phyloP scores from a whole-genome alignment of 2,113 vertebrate species.

The Sphaerodactylus townsendi region DNA sequence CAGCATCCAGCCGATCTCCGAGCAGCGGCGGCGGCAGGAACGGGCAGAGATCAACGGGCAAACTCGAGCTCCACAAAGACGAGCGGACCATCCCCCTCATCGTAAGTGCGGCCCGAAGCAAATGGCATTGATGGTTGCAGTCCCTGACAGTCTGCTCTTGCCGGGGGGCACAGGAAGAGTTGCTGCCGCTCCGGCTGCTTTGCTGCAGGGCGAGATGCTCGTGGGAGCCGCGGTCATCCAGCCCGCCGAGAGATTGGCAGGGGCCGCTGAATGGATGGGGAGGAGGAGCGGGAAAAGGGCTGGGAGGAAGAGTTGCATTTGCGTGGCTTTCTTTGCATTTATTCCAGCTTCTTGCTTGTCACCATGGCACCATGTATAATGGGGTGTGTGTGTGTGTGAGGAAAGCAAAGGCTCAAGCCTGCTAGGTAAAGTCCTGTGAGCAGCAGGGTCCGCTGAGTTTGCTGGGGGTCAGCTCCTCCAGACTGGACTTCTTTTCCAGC shows the following conservation, averaged over 20 bases:
- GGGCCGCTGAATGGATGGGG: not conserved
- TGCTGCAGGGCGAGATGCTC: conserved; percentile 63
- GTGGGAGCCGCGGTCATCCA: not conserved
- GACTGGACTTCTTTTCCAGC: conserved; percentile 8
- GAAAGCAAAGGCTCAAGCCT: not conserved
- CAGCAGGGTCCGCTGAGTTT: conserved; percentile 3
- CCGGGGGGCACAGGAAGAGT: conserved; percentile 7
- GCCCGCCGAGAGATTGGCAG: not conserved
- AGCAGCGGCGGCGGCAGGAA: conserved; percentile 66
- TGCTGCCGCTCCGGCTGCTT: conserved; percentile 1
- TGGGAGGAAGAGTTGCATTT: conserved; percentile 24
- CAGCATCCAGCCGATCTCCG: conserved; percentile 76
- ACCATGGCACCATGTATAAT: conserved; percentile 74
- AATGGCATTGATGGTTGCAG: not conserved
- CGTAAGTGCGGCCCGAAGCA: conserved; percentile 76
- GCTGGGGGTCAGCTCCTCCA: not conserved
- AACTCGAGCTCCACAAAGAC: conserved; percentile 86
- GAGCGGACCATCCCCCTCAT: conserved; percentile 89
- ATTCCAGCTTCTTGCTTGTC: conserved; percentile 64
- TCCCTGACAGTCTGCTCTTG: not conserved
- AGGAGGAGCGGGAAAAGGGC: not conserved
- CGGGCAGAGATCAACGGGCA: conserved; percentile 74
- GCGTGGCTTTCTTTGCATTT: conserved; percentile 54
- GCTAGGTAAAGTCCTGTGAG: conserved; percentile 22
- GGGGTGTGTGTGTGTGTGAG: not conserved